Conservation (phyloP, 2,888 invertebrate genomes). For the Hypomecis punctinalis region DNA sequence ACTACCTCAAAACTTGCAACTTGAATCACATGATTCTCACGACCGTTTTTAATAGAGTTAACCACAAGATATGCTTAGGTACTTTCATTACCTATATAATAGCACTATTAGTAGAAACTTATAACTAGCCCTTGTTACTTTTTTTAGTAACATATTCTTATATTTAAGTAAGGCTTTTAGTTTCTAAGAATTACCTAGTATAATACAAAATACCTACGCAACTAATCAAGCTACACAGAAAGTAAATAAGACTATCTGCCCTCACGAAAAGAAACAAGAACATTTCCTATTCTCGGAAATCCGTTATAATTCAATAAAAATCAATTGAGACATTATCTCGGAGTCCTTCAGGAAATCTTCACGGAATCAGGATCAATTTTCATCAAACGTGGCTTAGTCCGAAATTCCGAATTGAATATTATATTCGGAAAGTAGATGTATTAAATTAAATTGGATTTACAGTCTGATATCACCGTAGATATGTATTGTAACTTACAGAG, state of each 20-base stretch:
- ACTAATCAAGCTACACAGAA: background rate
- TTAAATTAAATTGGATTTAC: slow-evolving; percentile 6
- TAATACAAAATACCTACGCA: background rate
- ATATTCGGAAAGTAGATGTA: background rate
- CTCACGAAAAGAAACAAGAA: background rate
- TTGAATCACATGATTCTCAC: no score
- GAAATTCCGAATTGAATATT: slow-evolving; percentile 2
- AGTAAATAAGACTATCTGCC: background rate
- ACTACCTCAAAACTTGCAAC: no score
- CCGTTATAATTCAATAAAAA: slow-evolving; percentile 2
- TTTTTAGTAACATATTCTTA: no score
- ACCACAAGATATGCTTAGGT: no score
- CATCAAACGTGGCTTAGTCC: slow-evolving; percentile 1
- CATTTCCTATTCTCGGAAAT: background rate
- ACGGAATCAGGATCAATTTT: slow-evolving; percentile 13
- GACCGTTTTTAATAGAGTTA: no score
- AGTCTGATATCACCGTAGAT: background rate
- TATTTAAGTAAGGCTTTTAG: background rate
- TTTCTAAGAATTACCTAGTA: no score
- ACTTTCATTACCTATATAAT: no score
- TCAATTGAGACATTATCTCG: background rate
- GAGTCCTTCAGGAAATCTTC: background rate
- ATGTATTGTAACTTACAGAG: no score
- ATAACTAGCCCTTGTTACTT: no score
- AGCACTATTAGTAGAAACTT: no score